Evolutionary conservation across 2,797 vertebrate genomes (phyloP), one percentile per base, ranked within the genome.

Genomic region (Argya squamiceps): DNA sequence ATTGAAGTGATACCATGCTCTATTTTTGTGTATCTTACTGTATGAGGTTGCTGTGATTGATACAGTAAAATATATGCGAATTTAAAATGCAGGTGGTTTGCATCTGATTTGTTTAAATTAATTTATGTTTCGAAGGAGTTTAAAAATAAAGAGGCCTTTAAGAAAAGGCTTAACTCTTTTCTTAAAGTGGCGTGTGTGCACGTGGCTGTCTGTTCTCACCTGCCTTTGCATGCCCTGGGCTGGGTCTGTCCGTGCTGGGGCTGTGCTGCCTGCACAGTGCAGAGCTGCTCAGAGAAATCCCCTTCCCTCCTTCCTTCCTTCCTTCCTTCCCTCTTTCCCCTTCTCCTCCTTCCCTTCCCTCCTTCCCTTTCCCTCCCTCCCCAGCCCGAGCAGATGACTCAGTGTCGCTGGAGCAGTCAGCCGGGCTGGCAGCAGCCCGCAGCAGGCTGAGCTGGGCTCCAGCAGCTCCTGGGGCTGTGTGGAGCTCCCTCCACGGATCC

Each of bases 11-110:
- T 95, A 91, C 93, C 88, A 46, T 94, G 94, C 94, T 94, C 96
- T 95, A 97, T 97, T 96, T 96, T 95, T 97, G 97, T 98, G 97
- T 97, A 97, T 96, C 97, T 98, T 96, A 95, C 87, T 97, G 96
- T 98, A 96, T 95, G 95, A 97, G 96, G 81, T 97, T 97, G 98
- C 97, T 96, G 97, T 98, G 98, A 96, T 93, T 76, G 84, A 96
- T 97, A 97, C 92, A 95, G 97, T 97, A 97, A 97, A 98, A 96
- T 98, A 97, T 95, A 98, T 98, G 92, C 91, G 96, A 94, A 97
- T 98, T 97, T 96, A 98, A 98, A 97, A 97, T 87, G 95, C 96
- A 97, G 93, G 76, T 97, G 97, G 77, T 98, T 97, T 96, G 96
- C 97, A 97, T 98, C 97, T 98, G 96, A 93, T 98, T 97, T 97